phyloP scores from a whole-genome alignment of 2,113 vertebrate genomes.

The Hemibagrus wyckioides region DNA sequence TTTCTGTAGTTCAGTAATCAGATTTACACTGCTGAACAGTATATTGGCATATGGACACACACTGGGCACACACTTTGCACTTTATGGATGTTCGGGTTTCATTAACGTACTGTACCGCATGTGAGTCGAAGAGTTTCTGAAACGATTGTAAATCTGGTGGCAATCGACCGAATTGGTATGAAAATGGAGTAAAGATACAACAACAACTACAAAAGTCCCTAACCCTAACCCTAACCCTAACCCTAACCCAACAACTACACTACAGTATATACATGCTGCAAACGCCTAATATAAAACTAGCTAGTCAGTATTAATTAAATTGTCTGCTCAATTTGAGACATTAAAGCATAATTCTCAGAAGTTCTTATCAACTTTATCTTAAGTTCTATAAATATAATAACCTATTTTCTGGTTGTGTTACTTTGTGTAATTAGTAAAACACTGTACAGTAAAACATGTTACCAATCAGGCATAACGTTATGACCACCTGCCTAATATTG shows the following conservation, averaged over 20 bases:
- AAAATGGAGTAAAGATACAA: too few relatives aligned
- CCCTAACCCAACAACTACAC: too few relatives aligned
- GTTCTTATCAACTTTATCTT: not conserved
- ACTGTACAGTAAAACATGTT: too few relatives aligned
- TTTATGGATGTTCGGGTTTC: not conserved
- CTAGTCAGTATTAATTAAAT: not conserved
- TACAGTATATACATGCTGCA: too few relatives aligned
- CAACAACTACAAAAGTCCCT: too few relatives aligned
- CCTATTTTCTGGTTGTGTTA: not conserved
- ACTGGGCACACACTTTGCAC: not conserved
- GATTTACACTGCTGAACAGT: not conserved
- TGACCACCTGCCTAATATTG: too few relatives aligned
- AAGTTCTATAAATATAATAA: not conserved
- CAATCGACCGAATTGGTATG: too few relatives aligned
- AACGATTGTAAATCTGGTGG: not conserved
- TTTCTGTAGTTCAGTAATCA: not conserved
- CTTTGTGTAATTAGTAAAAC: not conserved
- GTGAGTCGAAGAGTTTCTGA: not conserved
- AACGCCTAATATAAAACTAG: not conserved
- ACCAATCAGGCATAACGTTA: too few relatives aligned
- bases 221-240: too few relatives aligned
- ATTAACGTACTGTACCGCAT: not conserved
- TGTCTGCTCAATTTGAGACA: not conserved
- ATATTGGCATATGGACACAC: not conserved
- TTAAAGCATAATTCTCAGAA: not conserved